A percentile compares a stretch with the other conserved stretches of the same genome.
Conservation (phyloP, 2,113 vertebrate species). For the Centropus bengalensis region DNA sequence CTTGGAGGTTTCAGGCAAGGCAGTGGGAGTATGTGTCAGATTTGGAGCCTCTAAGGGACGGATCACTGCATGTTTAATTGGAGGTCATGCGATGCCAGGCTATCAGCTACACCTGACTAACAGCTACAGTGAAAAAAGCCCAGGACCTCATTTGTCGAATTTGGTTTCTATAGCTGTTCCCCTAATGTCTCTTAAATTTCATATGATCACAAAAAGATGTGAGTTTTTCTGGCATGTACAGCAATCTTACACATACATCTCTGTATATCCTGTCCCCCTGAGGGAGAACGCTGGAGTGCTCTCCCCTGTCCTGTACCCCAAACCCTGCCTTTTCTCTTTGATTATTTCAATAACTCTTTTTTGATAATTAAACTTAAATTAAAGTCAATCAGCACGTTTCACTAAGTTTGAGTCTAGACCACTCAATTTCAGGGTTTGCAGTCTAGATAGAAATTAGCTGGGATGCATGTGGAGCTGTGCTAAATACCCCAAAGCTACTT, state of each 20-base stretch:
- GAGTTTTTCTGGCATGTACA: background rate
- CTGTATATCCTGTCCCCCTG: accelerated
- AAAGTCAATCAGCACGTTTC: background rate
- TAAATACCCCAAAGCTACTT: background rate
- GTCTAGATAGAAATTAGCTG: background rate
- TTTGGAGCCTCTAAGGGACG: background rate
- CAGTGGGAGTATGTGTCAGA: background rate
- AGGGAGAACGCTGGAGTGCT: background rate
- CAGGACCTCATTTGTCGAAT: background rate
- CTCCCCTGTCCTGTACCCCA: accelerated
- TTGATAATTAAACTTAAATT: background rate
- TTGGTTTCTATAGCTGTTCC: background rate
- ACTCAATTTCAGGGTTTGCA: background rate
- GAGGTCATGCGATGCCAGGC: background rate
- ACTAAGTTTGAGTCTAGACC: background rate
- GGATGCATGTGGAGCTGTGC: background rate
- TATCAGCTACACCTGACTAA: background rate
- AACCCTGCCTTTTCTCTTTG: background rate
- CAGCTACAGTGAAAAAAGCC: background rate
- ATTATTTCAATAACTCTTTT: background rate
- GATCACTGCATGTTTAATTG: background rate
- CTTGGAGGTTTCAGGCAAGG: background rate
- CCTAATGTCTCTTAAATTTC: background rate
- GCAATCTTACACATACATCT: background rate
- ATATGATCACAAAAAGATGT: background rate